Evolutionary conservation across 2,113 vertebrate species (phyloP).

Genomic region (Eretmochelys imbricata): DNA sequence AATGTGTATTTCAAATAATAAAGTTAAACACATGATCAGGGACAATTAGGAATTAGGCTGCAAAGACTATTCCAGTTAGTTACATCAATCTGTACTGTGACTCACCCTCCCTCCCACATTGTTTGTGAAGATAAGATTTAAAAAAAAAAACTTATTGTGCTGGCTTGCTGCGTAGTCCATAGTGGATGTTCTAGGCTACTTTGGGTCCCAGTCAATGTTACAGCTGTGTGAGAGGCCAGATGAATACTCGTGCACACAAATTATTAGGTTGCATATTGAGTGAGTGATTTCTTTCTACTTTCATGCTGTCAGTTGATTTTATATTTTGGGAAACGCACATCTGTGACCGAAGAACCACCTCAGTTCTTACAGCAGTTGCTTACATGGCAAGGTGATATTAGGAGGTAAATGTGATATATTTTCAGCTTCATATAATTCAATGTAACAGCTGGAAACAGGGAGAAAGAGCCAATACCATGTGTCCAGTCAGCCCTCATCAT

Average conservation of each 20-base stretch:
- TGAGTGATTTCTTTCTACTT: background rate
- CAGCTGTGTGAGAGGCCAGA: background rate
- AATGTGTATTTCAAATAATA: background rate
- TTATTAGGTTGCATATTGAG: background rate
- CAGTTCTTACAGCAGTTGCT: background rate
- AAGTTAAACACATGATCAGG: background rate
- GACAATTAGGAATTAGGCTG: background rate
- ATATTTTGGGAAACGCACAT: too few relatives aligned
- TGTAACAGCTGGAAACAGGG: background rate
- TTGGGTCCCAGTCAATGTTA: background rate
- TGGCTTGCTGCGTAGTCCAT: background rate
- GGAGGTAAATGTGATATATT: background rate
- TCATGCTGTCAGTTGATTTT: background rate
- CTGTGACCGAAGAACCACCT: background rate
- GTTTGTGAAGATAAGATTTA: background rate
- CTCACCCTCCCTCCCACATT: background rate
- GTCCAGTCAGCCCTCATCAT: background rate
- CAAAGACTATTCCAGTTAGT: background rate
- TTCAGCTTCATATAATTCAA: accelerated
- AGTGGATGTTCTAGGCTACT: background rate
- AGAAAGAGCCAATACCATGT: background rate
- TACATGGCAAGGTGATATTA: background rate
- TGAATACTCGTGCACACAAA: background rate
- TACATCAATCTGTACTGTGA: background rate
- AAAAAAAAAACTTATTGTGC: background rate